These are phyloP conservation scores for Trichacis sp. DNA, from an alignment of 2,888 invertebrate genomes.

Conservation along the genomic window DNA sequence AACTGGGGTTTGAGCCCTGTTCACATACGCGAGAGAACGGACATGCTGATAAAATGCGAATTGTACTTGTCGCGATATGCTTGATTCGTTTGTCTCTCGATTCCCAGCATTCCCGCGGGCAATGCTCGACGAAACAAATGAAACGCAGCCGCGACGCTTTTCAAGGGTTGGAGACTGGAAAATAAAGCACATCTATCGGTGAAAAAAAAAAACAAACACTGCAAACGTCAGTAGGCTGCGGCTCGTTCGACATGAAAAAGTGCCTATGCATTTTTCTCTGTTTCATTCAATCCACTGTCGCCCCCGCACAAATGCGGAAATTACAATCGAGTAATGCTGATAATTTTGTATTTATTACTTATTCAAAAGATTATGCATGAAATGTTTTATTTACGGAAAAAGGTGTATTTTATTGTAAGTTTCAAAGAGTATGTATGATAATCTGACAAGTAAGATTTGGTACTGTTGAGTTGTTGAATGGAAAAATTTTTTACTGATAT, in stretches of 20 bases:
- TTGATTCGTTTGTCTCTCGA: constrained; percentile 23
- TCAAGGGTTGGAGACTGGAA: constrained; percentile 35
- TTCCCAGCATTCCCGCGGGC: constrained; percentile 49
- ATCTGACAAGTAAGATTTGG: no score
- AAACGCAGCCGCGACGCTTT: constrained; percentile 47
- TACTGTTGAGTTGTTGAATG: no score
- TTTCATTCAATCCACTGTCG: constrained; percentile 21
- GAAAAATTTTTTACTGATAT: no score
- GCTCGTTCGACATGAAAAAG: constrained; percentile 31
- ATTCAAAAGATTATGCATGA: no score
- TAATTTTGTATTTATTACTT: no score
- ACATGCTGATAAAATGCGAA: constrained; percentile 42
- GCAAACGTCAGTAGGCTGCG: constrained; percentile 40
- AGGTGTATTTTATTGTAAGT: no score
- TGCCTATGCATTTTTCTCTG: constrained; percentile 30
- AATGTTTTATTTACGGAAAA: no score
- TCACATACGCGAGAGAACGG: constrained; percentile 20
- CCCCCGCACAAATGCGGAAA: no score
- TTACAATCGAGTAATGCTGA: no score
- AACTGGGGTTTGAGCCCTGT: not conserved
- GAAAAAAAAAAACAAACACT: constrained; percentile 39
- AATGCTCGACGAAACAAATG: constrained; percentile 58
- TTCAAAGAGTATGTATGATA: no score
- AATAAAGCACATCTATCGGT: constrained; percentile 43
- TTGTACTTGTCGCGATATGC: constrained; percentile 36